Percentiles rank a stretch among this genome's conserved stretches.
phyloP scores from a whole-genome alignment of 1,140 invertebrate genomes.

The Lamellibrachia luymesi region DNA sequence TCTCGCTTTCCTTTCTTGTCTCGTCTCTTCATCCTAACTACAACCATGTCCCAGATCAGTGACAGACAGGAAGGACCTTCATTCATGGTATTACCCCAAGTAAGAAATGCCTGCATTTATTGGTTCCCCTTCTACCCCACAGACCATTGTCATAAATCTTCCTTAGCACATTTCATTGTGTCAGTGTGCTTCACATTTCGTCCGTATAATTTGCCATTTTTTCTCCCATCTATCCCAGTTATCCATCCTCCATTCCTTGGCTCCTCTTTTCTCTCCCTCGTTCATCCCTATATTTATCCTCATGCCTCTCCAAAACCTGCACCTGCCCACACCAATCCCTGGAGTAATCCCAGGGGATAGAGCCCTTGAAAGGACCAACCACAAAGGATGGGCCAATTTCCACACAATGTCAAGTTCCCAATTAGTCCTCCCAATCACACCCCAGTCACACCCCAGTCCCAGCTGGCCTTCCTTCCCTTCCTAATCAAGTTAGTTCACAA shows the following conservation, averaged over 20 bases:
- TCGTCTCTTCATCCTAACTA: not conserved
- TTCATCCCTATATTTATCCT: not conserved
- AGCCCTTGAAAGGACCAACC: not conserved
- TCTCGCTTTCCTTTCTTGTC: not conserved
- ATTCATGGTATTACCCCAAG: too few relatives aligned
- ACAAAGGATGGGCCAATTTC: not conserved
- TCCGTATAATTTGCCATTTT: not conserved
- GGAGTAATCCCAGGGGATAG: not conserved
- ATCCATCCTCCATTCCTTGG: not conserved
- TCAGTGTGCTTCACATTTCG: not conserved
- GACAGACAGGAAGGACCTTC: too few relatives aligned
- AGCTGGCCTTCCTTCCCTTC: not conserved
- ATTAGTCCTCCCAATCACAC: not conserved
- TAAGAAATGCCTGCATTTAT: too few relatives aligned
- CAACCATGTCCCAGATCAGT: too few relatives aligned
- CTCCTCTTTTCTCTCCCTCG: not conserved
- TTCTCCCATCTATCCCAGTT: not conserved
- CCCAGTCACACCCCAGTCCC: not conserved
- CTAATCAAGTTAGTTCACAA: not conserved
- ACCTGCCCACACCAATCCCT: not conserved
- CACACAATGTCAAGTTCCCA: not conserved
- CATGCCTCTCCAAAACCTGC: not conserved
- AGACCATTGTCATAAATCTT: too few relatives aligned
- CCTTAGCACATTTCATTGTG: too few relatives aligned
- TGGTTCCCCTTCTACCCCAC: too few relatives aligned